Percentiles rank a stretch among this genome's conserved stretches.
phyloP scores from a whole-genome alignment of 1,140 invertebrate genomes.

The Heliconius melpomene region DNA sequence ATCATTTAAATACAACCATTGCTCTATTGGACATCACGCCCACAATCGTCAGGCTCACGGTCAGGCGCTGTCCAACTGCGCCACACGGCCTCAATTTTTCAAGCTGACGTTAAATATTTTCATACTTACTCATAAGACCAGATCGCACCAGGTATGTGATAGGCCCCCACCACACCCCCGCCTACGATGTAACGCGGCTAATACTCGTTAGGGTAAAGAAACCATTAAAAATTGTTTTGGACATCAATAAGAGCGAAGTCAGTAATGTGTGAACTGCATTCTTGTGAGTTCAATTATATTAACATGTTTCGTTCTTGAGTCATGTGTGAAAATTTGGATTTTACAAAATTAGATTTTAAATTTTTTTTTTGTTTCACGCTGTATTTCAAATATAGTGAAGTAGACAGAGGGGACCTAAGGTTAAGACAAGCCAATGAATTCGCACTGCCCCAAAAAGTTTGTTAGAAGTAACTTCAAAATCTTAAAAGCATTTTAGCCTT shows the following conservation, averaged over 20 bases:
- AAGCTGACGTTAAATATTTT: conserved; percentile 53
- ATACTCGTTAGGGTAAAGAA: conserved; percentile 16
- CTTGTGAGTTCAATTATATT: neutral
- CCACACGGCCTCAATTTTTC: conserved; percentile 16
- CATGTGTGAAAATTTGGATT: neutral
- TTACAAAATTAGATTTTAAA: neutral
- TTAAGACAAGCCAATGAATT: too few relatives aligned
- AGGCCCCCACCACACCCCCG: conserved; percentile 51
- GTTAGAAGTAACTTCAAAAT: too few relatives aligned
- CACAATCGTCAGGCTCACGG: too few relatives aligned
- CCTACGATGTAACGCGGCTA: conserved; percentile 39
- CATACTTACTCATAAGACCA: conserved; percentile 63
- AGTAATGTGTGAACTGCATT: neutral
- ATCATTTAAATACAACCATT: too few relatives aligned
- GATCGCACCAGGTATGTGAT: conserved; percentile 57
- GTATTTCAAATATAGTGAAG: too few relatives aligned
- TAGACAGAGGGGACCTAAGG: too few relatives aligned
- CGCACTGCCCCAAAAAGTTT: too few relatives aligned
- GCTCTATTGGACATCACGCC: too few relatives aligned
- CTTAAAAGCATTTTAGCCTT: too few relatives aligned
- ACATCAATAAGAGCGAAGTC: neutral
- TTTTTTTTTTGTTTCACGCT: too few relatives aligned
- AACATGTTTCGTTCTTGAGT: neutral
- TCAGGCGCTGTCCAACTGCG: too few relatives aligned
- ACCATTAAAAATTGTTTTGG: conserved; percentile 15